Percentiles rank a stretch among this genome's conserved stretches.
Conservation (phyloP, 2,888 invertebrate genomes). For the Drosophila gaucha region DNA sequence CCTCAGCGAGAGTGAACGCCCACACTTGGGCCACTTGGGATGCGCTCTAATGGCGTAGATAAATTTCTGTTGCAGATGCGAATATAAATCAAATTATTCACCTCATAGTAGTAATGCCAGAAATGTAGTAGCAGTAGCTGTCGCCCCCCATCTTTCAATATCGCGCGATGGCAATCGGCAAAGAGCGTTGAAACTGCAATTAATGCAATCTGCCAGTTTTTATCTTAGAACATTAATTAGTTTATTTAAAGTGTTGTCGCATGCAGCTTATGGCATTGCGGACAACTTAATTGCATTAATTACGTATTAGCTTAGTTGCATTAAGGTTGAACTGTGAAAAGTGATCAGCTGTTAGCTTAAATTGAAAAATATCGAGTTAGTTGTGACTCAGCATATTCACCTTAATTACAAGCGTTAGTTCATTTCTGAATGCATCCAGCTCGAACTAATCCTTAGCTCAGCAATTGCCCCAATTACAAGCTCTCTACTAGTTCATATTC, state of each 20-base stretch:
- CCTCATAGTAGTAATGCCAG: neutral
- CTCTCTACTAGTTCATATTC: no score
- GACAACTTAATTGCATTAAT: constrained; percentile 76
- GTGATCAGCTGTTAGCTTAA: neutral
- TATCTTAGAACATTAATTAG: constrained; percentile 75
- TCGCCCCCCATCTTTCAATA: constrained; percentile 22
- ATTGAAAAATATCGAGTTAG: constrained; percentile 15
- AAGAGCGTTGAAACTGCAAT: constrained; percentile 71
- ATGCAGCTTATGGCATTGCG: constrained; percentile 38
- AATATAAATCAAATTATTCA: constrained; percentile 53
- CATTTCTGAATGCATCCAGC: no score
- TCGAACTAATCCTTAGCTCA: neutral
- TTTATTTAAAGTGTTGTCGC: constrained; percentile 52
- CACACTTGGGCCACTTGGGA: constrained; percentile 52
- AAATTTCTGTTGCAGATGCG: constrained; percentile 26
- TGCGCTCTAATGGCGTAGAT: constrained; percentile 70
- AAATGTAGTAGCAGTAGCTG: constrained; percentile 13
- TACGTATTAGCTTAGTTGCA: constrained; percentile 54
- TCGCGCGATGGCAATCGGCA: constrained; percentile 60
- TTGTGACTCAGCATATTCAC: neutral
- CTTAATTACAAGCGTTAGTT: no score
- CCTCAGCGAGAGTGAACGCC: constrained; percentile 45
- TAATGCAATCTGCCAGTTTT: constrained; percentile 62
- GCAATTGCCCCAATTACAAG: neutral
- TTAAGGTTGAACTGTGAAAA: constrained; percentile 18